A percentile compares a stretch with the other conserved stretches of the same genome.
phyloP scores from a whole-genome alignment of 2,113 vertebrate species.

The Pedetes capensis region DNA sequence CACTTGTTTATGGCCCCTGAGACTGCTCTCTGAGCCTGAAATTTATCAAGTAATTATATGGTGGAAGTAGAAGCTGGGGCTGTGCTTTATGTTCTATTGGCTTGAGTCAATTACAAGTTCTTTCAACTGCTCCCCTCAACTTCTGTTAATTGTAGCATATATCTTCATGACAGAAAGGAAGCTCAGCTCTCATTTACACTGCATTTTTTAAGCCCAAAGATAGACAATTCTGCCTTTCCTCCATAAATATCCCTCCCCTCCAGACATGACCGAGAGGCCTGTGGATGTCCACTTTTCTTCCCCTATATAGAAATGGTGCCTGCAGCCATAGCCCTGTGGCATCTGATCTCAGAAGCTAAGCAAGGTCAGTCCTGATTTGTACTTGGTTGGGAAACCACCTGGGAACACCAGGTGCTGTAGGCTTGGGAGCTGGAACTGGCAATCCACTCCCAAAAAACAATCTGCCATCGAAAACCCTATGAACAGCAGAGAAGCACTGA shows the following conservation, averaged over 20 bases:
- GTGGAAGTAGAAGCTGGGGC: slow-evolving; percentile 1
- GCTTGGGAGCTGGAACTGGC: no score
- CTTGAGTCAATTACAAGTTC: slow-evolving; percentile 64
- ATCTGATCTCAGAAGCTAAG: no score
- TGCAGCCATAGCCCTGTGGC: no score
- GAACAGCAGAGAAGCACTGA: no score
- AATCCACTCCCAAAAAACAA: no score
- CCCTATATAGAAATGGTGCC: slow-evolving; percentile 35
- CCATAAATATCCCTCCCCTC: neutral
- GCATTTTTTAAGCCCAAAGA: neutral
- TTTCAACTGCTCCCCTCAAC: slow-evolving; percentile 38
- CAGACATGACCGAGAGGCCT: neutral
- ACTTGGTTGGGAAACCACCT: no score
- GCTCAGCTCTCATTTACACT: slow-evolving; percentile 35
- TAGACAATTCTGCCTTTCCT: slow-evolving; percentile 27
- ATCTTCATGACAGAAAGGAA: slow-evolving; percentile 51
- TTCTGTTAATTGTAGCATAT: slow-evolving; percentile 46
- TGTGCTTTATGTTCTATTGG: slow-evolving; percentile 56
- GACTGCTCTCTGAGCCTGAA: slow-evolving; percentile 40
- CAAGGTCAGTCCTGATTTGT: no score
- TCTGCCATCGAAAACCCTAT: no score
- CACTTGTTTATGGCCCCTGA: slow-evolving; percentile 45
- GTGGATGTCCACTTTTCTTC: neutral
- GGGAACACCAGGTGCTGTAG: no score
- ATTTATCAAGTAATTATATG: slow-evolving; percentile 72